These are phyloP conservation scores for Cerceris rybyensis DNA, from an alignment of 2,888 invertebrate genomes.

Conservation along the genomic window DNA sequence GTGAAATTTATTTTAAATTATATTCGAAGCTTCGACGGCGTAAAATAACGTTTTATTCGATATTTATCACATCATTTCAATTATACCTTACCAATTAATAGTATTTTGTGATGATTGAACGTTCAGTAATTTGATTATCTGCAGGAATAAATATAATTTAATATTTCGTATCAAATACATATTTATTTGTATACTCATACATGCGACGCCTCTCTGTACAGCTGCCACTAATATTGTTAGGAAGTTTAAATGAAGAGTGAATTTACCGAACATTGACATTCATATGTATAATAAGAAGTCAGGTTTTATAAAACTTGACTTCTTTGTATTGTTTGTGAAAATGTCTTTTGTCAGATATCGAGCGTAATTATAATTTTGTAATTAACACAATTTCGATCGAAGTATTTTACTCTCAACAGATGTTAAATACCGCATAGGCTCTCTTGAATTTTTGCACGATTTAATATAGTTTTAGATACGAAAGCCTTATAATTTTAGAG, in stretches of 20 bases:
- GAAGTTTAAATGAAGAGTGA: constrained; percentile 42
- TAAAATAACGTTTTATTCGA: constrained; percentile 3
- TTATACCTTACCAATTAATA: constrained; percentile 29
- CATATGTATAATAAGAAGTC: constrained; percentile 36
- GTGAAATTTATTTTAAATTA: constrained; percentile 8
- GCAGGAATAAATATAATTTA: constrained; percentile 14
- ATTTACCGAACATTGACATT: constrained; percentile 50
- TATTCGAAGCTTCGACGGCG: constrained; percentile 19
- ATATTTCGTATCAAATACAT: constrained; percentile 24
- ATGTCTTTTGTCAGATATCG: constrained; percentile 25
- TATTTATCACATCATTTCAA: constrained; percentile 23
- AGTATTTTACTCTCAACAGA: constrained; percentile 29
- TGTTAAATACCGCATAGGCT: constrained; percentile 29
- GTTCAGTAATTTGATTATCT: constrained; percentile 34
- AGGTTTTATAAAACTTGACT: constrained; percentile 26
- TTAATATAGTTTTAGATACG: constrained; percentile 25
- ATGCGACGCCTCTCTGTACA: constrained; percentile 55
- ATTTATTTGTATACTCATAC: constrained; percentile 34
- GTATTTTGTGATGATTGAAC: constrained; percentile 37
- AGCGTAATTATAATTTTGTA: constrained; percentile 45
- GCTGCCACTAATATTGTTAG: constrained; percentile 60
- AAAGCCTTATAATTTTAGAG: constrained; percentile 39
- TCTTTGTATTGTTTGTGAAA: constrained; percentile 32
- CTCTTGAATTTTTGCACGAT: constrained; percentile 46
- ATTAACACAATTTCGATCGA: constrained; percentile 31